Conservation (phyloP, 2,113 vertebrate species). For the Hyla sarda region DNA sequence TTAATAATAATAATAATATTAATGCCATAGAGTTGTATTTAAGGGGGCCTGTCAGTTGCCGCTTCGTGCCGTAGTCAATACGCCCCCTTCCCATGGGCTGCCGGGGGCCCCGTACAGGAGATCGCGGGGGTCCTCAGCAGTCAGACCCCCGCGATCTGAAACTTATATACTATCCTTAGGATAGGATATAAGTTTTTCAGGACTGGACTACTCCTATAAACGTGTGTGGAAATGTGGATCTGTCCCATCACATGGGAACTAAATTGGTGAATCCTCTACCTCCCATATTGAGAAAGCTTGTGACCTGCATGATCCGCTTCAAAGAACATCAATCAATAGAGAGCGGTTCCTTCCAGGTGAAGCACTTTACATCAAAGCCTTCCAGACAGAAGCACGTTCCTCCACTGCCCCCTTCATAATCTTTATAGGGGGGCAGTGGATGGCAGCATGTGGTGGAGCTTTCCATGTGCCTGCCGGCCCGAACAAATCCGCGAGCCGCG, state of each 20-base stretch:
- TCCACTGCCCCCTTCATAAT: background rate
- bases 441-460: fast-evolving
- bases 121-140: too few relatives aligned
- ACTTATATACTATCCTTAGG: too few relatives aligned
- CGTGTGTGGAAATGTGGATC: background rate
- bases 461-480: background rate
- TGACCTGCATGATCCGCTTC: background rate
- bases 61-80: too few relatives aligned
- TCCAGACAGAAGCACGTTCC: background rate
- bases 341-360: background rate
- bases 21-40: too few relatives aligned
- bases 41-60: too few relatives aligned
- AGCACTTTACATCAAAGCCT: background rate
- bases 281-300: background rate
- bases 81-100: too few relatives aligned
- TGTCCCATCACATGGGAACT: background rate
- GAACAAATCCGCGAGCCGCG: too few relatives aligned
- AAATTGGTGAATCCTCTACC: background rate
- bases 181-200: too few relatives aligned
- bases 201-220: too few relatives aligned
- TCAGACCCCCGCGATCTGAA: too few relatives aligned
- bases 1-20: too few relatives aligned
- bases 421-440: background rate
- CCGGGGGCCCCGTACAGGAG: too few relatives aligned
- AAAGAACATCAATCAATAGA: conserved; percentile 13